Evolutionary conservation across 2,888 invertebrate species (phyloP).

Genomic region (Sympetrum striolatum): DNA sequence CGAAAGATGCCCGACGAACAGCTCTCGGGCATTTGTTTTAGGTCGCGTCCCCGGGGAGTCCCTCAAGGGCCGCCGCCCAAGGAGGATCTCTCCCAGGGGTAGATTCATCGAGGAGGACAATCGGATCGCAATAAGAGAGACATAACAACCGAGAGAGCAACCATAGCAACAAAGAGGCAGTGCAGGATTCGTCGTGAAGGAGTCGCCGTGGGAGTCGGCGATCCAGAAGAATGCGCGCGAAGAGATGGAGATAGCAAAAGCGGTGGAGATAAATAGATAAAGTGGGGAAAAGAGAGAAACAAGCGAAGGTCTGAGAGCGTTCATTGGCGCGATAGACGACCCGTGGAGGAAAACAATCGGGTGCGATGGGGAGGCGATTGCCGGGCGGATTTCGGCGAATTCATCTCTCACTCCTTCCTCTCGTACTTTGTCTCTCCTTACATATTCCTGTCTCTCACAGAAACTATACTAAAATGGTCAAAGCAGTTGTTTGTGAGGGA

Average conservation of each 20-base stretch:
- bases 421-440: not conserved
- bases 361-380: constrained; percentile 9
- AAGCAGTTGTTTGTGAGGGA: no score
- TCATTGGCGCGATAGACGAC: not conserved
- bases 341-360: constrained; percentile 20
- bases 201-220: not conserved
- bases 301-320: not conserved
- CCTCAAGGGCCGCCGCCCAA: not conserved
- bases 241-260: not conserved
- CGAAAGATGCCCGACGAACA: not conserved
- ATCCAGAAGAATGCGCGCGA: not conserved
- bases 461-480: no score
- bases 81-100: not conserved
- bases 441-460: no score
- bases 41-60: not conserved
- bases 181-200: not conserved
- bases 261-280: not conserved
- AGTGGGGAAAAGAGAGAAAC: not conserved
- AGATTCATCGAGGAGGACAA: not conserved
- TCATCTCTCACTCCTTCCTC: not conserved
- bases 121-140: not conserved
- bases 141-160: not conserved
- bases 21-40: not conserved
- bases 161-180: not conserved
- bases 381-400: constrained; percentile 16